Conservation (phyloP, 2,888 invertebrate species). For the Diplolepis rosae region DNA sequence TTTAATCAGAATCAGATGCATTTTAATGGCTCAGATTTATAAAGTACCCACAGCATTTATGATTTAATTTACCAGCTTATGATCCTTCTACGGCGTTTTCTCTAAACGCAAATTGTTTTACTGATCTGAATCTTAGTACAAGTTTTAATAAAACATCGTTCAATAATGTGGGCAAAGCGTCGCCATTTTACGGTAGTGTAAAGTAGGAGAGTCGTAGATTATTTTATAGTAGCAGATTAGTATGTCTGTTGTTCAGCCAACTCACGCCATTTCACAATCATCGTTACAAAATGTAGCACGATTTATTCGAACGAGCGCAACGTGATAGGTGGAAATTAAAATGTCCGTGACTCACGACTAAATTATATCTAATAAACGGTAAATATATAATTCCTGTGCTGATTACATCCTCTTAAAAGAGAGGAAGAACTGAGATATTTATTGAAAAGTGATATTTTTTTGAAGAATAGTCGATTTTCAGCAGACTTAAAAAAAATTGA, state of each 20-base stretch:
- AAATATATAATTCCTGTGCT: neutral
- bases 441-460: neutral
- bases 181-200: constrained; percentile 31
- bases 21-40: constrained; percentile 12
- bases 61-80: constrained; percentile 2
- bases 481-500: constrained; percentile 8
- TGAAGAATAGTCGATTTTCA: neutral
- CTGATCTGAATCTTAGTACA: constrained; percentile 13
- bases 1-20: neutral
- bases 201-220: constrained; percentile 42
- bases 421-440: neutral
- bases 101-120: neutral
- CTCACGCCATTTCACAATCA: constrained; percentile 49
- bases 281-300: constrained; percentile 46
- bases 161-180: constrained; percentile 42
- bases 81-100: neutral
- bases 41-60: neutral
- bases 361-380: constrained; percentile 9
- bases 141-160: constrained; percentile 32
- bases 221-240: constrained; percentile 39
- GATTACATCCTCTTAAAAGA: neutral
- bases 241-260: constrained; percentile 33
- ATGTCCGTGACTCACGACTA: neutral
- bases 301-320: constrained; percentile 45
- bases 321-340: constrained; percentile 22